phyloP scores from a whole-genome alignment of 2,113 vertebrate genomes.

The Lycocorax pyrrhopterus region DNA sequence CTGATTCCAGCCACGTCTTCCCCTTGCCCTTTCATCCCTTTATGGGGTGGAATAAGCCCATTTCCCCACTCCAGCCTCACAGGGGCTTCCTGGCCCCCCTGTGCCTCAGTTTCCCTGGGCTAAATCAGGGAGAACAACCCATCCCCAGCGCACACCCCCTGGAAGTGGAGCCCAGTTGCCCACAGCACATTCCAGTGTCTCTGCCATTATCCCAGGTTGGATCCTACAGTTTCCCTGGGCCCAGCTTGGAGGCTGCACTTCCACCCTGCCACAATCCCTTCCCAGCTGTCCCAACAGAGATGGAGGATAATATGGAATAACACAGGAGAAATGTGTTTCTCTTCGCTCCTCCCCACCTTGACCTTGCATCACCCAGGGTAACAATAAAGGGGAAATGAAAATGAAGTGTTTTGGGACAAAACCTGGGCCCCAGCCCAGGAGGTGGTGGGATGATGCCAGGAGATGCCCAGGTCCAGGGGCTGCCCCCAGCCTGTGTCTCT shows the following conservation, averaged over 20 bases:
- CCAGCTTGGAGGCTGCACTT: background rate
- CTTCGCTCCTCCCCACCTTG: background rate
- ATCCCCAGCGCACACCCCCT: background rate
- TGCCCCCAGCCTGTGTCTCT: background rate
- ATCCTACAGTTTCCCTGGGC: background rate
- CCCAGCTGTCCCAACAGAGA: background rate
- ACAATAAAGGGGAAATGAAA: background rate
- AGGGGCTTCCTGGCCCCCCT: accelerated
- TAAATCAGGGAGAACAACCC: background rate
- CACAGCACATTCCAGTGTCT: background rate
- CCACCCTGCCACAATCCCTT: accelerated
- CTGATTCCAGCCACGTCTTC: background rate
- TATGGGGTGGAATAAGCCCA: background rate
- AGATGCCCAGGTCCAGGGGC: background rate
- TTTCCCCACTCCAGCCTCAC: background rate
- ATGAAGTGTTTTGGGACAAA: background rate
- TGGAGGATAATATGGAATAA: background rate
- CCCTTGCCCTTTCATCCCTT: background rate
- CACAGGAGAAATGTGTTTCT: background rate
- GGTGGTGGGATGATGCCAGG: background rate
- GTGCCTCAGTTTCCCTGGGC: background rate
- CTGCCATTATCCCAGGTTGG: background rate
- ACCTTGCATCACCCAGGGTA: background rate
- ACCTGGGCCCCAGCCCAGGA: background rate
- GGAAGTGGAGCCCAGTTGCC: background rate